phyloP scores from a whole-genome alignment of 2,113 vertebrate species.

The Heteronetta atricapilla region DNA sequence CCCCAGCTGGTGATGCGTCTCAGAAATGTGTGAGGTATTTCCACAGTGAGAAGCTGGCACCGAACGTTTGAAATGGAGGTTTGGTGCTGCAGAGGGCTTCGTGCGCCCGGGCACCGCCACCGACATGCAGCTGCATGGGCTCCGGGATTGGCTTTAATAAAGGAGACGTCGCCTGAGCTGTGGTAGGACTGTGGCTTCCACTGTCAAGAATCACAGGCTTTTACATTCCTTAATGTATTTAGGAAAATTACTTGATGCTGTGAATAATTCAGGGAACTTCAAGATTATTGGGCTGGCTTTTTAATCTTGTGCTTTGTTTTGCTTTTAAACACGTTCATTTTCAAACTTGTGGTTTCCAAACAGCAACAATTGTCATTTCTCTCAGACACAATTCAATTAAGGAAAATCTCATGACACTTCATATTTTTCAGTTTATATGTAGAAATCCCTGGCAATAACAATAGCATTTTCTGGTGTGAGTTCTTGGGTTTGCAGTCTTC shows the following conservation, averaged over 20 bases:
- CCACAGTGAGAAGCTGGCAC: not conserved
- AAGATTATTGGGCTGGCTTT: constrained; percentile 1
- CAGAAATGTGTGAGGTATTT: not conserved
- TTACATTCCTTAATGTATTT: not conserved
- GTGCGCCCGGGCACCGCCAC: not conserved
- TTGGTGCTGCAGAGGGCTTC: not conserved
- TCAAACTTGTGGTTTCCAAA: constrained; percentile 44
- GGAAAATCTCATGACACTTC: constrained; percentile 19
- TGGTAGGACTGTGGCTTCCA: not conserved
- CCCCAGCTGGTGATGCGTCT: not conserved
- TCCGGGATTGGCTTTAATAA: not conserved
- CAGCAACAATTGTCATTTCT: constrained; percentile 31
- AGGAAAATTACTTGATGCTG: constrained; percentile 12
- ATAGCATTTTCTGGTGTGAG: constrained; percentile 1
- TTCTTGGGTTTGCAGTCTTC: constrained; percentile 13
- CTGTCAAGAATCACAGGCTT: not conserved
- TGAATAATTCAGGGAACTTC: constrained; percentile 10
- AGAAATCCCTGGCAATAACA: constrained; percentile 39
- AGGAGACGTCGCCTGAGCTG: not conserved
- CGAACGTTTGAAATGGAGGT: not conserved
- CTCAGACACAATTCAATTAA: constrained; percentile 49
- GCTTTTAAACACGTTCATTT: constrained; percentile 1
- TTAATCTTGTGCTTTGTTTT: constrained; percentile 12
- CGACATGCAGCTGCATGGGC: accelerated
- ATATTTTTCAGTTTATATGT: constrained; percentile 45